Percentiles rank a stretch among this genome's conserved stretches.
Conservation (phyloP, 2,113 vertebrate genomes). For the Bufo bufo region DNA sequence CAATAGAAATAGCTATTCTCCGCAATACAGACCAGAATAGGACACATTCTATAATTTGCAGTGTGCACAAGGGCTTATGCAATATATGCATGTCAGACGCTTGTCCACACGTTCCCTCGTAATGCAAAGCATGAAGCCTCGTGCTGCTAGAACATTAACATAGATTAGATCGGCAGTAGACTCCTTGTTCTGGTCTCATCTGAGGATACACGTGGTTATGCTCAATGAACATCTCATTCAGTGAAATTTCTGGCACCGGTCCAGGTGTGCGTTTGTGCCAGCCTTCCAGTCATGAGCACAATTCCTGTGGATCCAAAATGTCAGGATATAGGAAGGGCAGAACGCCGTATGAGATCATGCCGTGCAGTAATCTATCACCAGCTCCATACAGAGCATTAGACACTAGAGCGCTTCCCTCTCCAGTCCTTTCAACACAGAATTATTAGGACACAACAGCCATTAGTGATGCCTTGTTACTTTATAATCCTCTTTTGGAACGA, state of each 20-base stretch:
- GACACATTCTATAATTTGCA: too few species aligned
- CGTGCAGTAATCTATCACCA: not conserved
- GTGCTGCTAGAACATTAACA: not conserved
- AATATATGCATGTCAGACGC: too few species aligned
- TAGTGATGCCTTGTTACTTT: not conserved
- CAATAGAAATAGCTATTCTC: too few species aligned
- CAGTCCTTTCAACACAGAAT: not conserved
- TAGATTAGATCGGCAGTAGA: not conserved
- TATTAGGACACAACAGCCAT: not conserved
- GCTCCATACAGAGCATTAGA: not conserved
- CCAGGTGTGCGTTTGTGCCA: constrained; percentile 8
- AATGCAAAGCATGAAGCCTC: not conserved
- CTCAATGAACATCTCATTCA: not conserved
- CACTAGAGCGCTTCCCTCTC: not conserved
- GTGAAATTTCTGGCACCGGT: not conserved
- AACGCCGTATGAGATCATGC: constrained; percentile 4
- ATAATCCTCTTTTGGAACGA: constrained; percentile 14
- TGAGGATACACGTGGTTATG: not conserved
- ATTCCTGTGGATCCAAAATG: constrained; percentile 13
- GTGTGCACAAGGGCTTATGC: too few species aligned
- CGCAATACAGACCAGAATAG: too few species aligned
- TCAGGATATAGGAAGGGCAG: not conserved
- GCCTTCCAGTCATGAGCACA: constrained; percentile 11
- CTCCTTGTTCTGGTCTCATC: not conserved
- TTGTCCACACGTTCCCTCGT: too few species aligned